Base-by-base conservation (phyloP, 2,888 invertebrate genomes). In the Eilema caniola region DNA sequence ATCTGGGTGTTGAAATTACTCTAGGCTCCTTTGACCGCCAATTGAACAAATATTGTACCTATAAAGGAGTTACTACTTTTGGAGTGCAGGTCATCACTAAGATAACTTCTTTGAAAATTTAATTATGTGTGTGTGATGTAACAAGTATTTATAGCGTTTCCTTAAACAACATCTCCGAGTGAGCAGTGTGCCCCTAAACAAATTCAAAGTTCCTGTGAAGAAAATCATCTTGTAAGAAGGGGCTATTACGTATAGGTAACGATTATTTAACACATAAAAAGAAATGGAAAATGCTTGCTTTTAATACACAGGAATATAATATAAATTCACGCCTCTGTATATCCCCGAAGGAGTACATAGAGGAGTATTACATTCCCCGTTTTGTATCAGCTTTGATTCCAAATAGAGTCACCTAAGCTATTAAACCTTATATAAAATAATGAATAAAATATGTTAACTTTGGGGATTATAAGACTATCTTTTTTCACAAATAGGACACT, bases 181-280 rank as follows among this genome's bases (percentile, higher is more conserved):
- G 53, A 53, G n/a, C 53, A n/a, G 53, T 53, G 7, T n/a, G n/a
- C 53, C n/a, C 10, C 53, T 53, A n/a, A 53, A 53, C 53, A n/a
- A 53, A 53, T 53, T 53, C n/a, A n/a, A 53, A 53, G 53, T 53
- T 53, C n/a, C 10, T 53, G n/a, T 53, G n/a, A 53, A 53, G 53
- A 53, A 53, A 53, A 53, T 53, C n/a, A 53, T 53, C 53, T 53
- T 53, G 53, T 53, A 47, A 47, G 47, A 20, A 53, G 53, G 7
- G n/a, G 53, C 53, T n/a, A 53, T 53, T 53, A 53, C 53, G 53
- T 53, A n/a, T 10, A 53, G n/a, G n/a, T n/a, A 53, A 53, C 53
- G 53, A 53, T 53, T 53, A 53, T 53, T 53, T 53, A n/a, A 53
- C n/a, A 53, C 53, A 53, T 53, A 53, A 53, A 53, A 53, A 53